These are phyloP conservation scores for Rhizoglyphus robini DNA, from an alignment of 1,140 invertebrate genomes.

Conservation along the genomic window DNA sequence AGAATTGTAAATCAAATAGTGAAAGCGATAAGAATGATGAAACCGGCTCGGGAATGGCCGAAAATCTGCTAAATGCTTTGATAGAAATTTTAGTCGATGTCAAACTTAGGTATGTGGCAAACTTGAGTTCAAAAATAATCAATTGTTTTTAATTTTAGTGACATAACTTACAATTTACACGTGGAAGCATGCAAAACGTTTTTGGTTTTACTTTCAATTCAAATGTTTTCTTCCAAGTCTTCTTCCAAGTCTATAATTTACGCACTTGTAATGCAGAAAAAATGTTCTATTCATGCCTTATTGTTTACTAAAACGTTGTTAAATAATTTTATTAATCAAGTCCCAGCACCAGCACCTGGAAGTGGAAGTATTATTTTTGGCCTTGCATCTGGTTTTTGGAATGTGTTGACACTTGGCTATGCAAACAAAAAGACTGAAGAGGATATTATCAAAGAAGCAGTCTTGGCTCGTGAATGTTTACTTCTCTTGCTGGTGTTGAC, in stretches of 20 bases:
- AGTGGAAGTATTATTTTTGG: conserved; percentile 69
- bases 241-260: conserved; percentile 51
- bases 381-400: conserved; percentile 68
- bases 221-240: conserved; percentile 59
- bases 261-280: conserved; percentile 38
- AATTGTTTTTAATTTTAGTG: conserved; percentile 42
- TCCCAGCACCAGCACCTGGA: conserved; percentile 47
- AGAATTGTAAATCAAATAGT: conserved; percentile 33
- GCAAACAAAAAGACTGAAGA: conserved; percentile 34
- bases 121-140: conserved; percentile 10
- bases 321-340: conserved; percentile 60
- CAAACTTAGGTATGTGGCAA: conserved; percentile 39
- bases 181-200: conserved; percentile 74
- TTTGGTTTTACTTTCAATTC: conserved; percentile 69
- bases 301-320: conserved; percentile 59
- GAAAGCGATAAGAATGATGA: conserved; percentile 3
- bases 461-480: conserved; percentile 73
- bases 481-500: conserved; percentile 70
- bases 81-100: conserved; percentile 61
- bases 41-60: conserved; percentile 22
- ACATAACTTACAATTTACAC: conserved; percentile 73
- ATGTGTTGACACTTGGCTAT: conserved; percentile 51
- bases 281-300: conserved; percentile 49
- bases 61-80: conserved; percentile 36
- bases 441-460: conserved; percentile 41